Evolutionary conservation across 2,888 invertebrate species (phyloP).

Genomic region (Actias luna): DNA sequence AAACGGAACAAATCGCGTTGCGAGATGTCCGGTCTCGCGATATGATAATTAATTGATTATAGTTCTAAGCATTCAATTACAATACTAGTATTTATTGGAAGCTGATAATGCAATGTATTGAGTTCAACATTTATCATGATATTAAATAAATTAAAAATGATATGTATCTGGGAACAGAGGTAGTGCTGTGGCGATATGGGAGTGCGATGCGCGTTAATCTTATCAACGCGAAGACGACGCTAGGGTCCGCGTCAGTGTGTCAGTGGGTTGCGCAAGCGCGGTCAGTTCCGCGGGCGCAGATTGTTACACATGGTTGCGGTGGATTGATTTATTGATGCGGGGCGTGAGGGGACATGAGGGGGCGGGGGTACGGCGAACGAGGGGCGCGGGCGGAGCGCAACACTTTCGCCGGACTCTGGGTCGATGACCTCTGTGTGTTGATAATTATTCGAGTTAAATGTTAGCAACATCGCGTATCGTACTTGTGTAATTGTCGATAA

Average conservation of each 20-base stretch:
- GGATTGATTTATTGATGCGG: background rate
- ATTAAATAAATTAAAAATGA: background rate
- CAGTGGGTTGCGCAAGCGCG: constrained; percentile 11
- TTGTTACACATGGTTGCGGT: background rate
- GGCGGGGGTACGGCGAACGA: background rate
- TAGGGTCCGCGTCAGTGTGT: background rate
- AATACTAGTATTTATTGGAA: background rate
- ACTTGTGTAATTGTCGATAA: background rate
- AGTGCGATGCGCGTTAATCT: background rate
- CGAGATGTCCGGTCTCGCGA: background rate
- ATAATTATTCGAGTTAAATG: constrained; percentile 9
- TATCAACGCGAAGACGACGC: background rate
- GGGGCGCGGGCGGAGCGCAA: constrained; percentile 2
- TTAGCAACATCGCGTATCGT: constrained; percentile 1
- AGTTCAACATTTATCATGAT: background rate
- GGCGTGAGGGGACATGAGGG: background rate
- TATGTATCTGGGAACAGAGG: background rate
- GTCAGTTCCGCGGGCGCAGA: background rate
- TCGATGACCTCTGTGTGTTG: constrained; percentile 9
- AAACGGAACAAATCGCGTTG: too few relatives aligned
- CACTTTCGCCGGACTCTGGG: constrained; percentile 1
- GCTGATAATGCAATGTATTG: background rate
- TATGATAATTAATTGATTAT: background rate
- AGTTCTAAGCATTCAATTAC: background rate
- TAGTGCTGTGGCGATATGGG: background rate